These are phyloP conservation scores for Lophotriccus pileatus DNA, from an alignment of 2,797 vertebrate species.

Conservation along the genomic window DNA sequence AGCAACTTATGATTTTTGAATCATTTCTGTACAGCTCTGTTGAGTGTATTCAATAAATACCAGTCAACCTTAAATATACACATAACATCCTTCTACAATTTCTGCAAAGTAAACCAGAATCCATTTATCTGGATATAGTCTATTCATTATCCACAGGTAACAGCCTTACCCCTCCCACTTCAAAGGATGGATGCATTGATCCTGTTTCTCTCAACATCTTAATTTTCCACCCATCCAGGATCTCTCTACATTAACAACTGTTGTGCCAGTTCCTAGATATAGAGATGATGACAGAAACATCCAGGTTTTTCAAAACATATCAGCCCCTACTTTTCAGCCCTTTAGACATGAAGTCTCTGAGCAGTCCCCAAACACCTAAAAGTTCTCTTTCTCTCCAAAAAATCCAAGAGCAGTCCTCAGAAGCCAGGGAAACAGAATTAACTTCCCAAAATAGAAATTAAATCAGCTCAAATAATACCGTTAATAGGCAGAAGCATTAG, in stretches of 20 bases:
- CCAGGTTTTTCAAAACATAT: background rate
- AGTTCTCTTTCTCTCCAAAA: background rate
- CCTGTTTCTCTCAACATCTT: background rate
- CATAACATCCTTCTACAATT: background rate
- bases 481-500: background rate
- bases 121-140: background rate
- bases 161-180: background rate
- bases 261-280: background rate
- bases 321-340: background rate
- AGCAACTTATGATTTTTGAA: background rate
- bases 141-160: background rate
- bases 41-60: background rate
- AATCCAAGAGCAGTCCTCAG: background rate
- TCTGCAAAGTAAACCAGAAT: background rate
- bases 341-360: background rate
- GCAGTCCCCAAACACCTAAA: background rate
- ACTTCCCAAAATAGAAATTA: background rate
- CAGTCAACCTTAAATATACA: background rate
- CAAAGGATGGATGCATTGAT: background rate
- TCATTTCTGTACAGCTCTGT: background rate
- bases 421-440: background rate
- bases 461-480: background rate
- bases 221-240: background rate
- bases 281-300: background rate
- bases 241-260: background rate